Evolutionary conservation across 2,888 invertebrate species (phyloP), one percentile per base, ranked within the genome.

Genomic region (Andricus quercusramuli): DNA sequence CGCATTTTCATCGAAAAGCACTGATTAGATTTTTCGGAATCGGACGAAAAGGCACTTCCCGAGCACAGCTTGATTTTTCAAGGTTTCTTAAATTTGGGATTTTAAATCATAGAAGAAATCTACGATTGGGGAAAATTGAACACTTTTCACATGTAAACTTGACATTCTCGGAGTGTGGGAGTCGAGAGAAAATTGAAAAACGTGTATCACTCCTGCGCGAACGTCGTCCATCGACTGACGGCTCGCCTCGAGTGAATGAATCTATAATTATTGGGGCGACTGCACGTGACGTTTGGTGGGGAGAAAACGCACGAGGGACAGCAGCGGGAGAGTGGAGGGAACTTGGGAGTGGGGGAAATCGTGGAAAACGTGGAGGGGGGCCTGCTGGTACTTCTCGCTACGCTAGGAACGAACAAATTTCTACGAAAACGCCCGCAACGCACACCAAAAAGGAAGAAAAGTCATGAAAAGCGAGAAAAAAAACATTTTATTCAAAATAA

Each of bases 211-310:
- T 5, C 32, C 29, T 29, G 51, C 15, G 32, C 51, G 32, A 25
- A 32, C 32, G 20, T n/a, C 20, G 74, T 74, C 47, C 74, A 74
- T 41, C 77, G 62, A 77, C 77, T 77, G 77, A 77, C 65, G 78
- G 78, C 78, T 78, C 17, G 65, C 29, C 22, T 64, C 74, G 79
- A 79, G 79, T 82, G 81, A 84, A 84, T 84, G 83, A 84, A 84
- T 84, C 83, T 80, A 82, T 84, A 82, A 83, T 83, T 83, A 83
- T 81, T 78, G 80, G 59, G 17, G 66, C 76, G 64, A n/a, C 22
- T 66, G 78, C 51, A 78, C 80, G 79, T 79, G 80, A 80, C 78
- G 51, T 66, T 77, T 66, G 76, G 66, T 6, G 37, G 64, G 68
- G 66, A 41, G 70, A 17, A 80, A 78, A 62, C 20, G 74, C 78